Base-by-base conservation (phyloP, 1,140 invertebrate genomes). In the Heliothis subflexa region DNA sequence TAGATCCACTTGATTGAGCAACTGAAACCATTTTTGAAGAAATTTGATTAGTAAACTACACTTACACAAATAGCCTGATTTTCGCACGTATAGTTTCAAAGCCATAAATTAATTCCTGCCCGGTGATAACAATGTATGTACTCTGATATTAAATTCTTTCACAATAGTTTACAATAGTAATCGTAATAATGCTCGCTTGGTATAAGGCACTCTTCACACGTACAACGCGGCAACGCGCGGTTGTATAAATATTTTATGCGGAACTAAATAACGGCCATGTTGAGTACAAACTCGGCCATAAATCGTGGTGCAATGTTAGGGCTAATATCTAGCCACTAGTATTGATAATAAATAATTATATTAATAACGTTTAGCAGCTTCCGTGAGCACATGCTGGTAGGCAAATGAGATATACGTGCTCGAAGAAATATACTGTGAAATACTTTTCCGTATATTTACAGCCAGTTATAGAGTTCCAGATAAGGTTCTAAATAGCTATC, bases 81-180 rank as follows among this genome's bases (percentile, higher is more conserved):
- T 68, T 25, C 18, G 4, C 21, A 50, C 50, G 13, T 49, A 21
- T 52, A 49, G 49, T 71, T n/a, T 11, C 18, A 55, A 72, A 72
- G 68, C 68, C 33, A 68, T 68, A 68, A 68, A 68, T 68, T 68
- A 68, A 1, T 25, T 25, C 64, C 49, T 40, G 28, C 16, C 68
- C 40, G 54, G 13, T 33, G 28, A 72, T 72, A 33, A 72, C 52
- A 54, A 70, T 70, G 11, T 72, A 16, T 5, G n/a, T n/a, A n/a
- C n/a, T 1, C 28, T 64, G 21, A 18, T 55, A 72, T 72, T 72
- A 72, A 21, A 72, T 72, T 72, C 68, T 72, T 72, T 72, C 68
- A 72, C 49, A 72, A 55, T 40, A 70, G 66, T 28, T 28, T 28
- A 52, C 16, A 25, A 70, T 25, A 50, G 12, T n/a, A n/a, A n/a